Percentiles rank a stretch among this genome's conserved stretches.
These are phyloP conservation scores for Tyto alba DNA, from an alignment of 2,113 vertebrate genomes.

Conservation along the genomic window DNA sequence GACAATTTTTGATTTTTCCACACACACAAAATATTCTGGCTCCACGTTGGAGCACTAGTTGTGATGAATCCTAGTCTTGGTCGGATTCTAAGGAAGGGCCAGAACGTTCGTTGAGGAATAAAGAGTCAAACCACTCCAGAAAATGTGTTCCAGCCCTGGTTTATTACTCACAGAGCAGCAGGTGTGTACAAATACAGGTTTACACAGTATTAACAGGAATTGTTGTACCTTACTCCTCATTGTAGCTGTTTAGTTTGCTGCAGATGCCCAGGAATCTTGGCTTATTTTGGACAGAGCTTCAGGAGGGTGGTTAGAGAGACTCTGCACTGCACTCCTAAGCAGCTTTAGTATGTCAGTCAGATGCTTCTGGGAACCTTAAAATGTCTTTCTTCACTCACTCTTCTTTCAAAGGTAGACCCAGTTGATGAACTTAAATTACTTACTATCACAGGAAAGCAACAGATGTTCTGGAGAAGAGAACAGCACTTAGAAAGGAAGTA, in stretches of 20 bases:
- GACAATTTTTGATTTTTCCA: conserved; percentile 72
- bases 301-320: neutral
- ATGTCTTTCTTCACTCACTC: neutral
- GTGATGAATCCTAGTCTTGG: conserved; percentile 66
- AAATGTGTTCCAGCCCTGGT: conserved; percentile 63
- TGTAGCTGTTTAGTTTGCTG: neutral
- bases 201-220: conserved; percentile 46
- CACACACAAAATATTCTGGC: conserved; percentile 64
- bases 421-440: neutral
- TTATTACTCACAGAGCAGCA: conserved; percentile 72
- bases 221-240: conserved; percentile 12
- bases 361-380: neutral
- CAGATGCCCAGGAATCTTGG: neutral
- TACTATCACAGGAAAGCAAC: neutral
- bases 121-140: conserved; percentile 71
- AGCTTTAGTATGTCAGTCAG: neutral
- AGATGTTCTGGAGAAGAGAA: neutral
- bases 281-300: neutral
- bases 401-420: neutral
- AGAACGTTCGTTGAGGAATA: conserved; percentile 71
- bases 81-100: conserved; percentile 73
- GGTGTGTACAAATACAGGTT: conserved; percentile 72
- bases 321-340: neutral
- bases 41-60: conserved; percentile 65
- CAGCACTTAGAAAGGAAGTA: neutral